Evolutionary conservation across 2,888 invertebrate genomes (phyloP).

Genomic region (Spicauda simplicius): DNA sequence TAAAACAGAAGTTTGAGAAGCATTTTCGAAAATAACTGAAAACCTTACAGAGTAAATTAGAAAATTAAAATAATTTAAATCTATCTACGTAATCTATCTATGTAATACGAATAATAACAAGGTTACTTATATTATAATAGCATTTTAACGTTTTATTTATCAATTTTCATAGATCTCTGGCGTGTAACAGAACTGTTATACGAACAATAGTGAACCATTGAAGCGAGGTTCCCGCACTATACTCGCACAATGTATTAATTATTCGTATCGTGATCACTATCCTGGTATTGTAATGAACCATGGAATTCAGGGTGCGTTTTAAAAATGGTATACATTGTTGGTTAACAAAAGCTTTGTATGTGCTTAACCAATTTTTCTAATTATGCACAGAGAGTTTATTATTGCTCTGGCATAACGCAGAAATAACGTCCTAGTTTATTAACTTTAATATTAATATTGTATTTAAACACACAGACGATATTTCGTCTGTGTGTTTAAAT

Average conservation of each 20-base stretch:
- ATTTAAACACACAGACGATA: too few species aligned
- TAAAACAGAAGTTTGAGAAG: too few species aligned
- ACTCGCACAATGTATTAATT: slow-evolving; percentile 17
- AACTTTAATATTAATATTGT: too few species aligned
- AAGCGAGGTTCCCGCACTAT: neutral
- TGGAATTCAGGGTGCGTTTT: slow-evolving; percentile 10
- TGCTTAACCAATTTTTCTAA: neutral
- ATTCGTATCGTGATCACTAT: slow-evolving; percentile 12
- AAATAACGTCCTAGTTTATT: too few species aligned
- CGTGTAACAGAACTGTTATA: slow-evolving; percentile 21
- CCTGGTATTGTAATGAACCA: slow-evolving; percentile 19
- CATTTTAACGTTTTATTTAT: slow-evolving; percentile 10
- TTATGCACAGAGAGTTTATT: too few species aligned
- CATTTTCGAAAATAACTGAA: too few species aligned
- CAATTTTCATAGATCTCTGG: slow-evolving; percentile 11
- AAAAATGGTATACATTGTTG: neutral
- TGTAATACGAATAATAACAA: neutral
- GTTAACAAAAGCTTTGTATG: neutral
- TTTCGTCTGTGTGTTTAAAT: too few species aligned
- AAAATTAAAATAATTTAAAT: too few species aligned
- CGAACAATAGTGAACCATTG: neutral
- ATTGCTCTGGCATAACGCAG: too few species aligned
- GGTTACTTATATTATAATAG: neutral
- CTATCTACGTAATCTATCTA: too few species aligned
- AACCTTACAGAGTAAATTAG: too few species aligned